Conservation (phyloP, 1,140 invertebrate species). For the Chrysoperla carnea region DNA sequence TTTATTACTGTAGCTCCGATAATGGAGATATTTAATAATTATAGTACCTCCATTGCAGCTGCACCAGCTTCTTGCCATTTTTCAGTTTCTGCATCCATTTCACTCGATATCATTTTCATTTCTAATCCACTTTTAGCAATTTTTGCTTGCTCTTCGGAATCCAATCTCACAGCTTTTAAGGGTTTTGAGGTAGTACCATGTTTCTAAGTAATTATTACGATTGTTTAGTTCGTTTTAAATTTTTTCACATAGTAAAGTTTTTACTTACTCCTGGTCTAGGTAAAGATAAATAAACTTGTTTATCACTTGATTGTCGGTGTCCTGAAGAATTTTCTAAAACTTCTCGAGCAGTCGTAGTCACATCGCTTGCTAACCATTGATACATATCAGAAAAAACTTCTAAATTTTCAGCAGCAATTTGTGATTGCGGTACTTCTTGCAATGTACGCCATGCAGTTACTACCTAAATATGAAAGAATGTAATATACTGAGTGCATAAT, state of each 20-base stretch:
- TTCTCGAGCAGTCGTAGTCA: conserved; percentile 71
- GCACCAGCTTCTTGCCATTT: conserved; percentile 73
- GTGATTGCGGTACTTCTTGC: conserved; percentile 78
- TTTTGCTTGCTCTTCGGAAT: conserved; percentile 92
- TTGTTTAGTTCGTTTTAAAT: background rate
- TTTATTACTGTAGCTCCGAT: too few species aligned
- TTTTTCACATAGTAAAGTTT: background rate
- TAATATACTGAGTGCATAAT: too few species aligned
- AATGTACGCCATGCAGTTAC: conserved; percentile 84
- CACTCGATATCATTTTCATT: conserved; percentile 92
- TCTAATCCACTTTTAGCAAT: conserved; percentile 93
- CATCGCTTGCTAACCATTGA: conserved; percentile 81
- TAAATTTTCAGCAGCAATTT: conserved; percentile 92
- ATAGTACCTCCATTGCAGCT: conserved; percentile 26
- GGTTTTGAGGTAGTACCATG: conserved; percentile 90
- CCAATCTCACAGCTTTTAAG: conserved; percentile 75
- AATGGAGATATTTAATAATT: too few species aligned
- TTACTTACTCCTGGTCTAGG: conserved; percentile 75
- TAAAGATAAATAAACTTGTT: conserved; percentile 86
- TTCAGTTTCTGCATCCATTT: conserved; percentile 93
- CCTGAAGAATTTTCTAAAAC: conserved; percentile 68
- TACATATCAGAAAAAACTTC: conserved; percentile 97
- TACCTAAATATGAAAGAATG: conserved; percentile 31
- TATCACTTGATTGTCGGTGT: conserved; percentile 40
- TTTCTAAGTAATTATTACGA: conserved; percentile 45